Conservation (phyloP, 2,888 invertebrate species). For the Polymixis lichenea region DNA sequence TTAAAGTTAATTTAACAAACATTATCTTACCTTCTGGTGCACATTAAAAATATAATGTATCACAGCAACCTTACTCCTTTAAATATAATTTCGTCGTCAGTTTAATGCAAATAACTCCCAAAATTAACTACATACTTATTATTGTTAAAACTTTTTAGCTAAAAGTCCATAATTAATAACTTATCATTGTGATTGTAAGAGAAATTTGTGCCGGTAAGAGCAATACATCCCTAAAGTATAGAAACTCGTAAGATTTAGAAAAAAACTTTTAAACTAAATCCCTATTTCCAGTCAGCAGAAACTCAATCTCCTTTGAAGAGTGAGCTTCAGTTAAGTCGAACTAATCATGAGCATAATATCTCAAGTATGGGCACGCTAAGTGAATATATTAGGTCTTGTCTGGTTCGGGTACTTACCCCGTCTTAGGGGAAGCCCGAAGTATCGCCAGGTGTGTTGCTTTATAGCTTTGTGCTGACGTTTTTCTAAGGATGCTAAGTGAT, state of each 20-base stretch:
- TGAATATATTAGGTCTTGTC: conserved; percentile 59
- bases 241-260: conserved; percentile 14
- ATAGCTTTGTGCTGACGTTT: conserved; percentile 6
- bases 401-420: conserved; percentile 25
- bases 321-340: conserved; percentile 40
- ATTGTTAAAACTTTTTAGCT: background rate
- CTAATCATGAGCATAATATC: conserved; percentile 61
- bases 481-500: conserved; percentile 18
- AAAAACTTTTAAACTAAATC: conserved; percentile 39
- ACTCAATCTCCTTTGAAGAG: conserved; percentile 41
- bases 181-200: background rate
- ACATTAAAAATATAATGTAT: background rate
- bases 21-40: background rate
- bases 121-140: background rate
- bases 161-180: background rate
- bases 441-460: conserved; percentile 29
- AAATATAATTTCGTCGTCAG: background rate
- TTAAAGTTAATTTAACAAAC: background rate
- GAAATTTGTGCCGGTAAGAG: background rate
- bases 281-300: conserved; percentile 13
- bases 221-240: background rate
- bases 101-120: background rate
- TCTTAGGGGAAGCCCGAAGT: conserved; percentile 17
- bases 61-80: background rate
- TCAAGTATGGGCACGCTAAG: conserved; percentile 38